Evolutionary conservation across 2,113 vertebrate species (phyloP), one percentile per base, ranked within the genome.

Genomic region (Athene noctua): DNA sequence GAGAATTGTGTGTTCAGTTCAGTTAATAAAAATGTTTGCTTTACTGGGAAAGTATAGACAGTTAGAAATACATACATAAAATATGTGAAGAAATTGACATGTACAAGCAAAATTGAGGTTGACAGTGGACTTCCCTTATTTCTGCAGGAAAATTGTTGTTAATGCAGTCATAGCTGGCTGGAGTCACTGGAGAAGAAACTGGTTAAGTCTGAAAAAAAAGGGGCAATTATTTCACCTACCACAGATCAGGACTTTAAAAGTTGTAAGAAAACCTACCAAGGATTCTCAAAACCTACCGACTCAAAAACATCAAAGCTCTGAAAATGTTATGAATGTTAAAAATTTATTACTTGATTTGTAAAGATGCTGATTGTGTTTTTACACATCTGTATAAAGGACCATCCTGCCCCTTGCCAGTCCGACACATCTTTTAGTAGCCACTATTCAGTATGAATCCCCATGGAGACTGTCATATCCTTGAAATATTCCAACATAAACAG

Each of bases 401-500:
- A 46, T 54, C 34, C 32, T 74, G 9, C 2, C 25, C 9, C 9
- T 87, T 78, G 18, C 11, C 21, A 59, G 15, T 40, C 36, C 59
- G 42, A 21, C 9, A 51, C 17, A 25, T 51, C 8, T 77, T 90
- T 93, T 54, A 40, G 30, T 42, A 86, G 4, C 10, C 8, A 30
- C 57, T 20, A 22, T 38, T n/a, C 0, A 34, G 0, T 80, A 72
- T 29, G 27, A 59, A 59, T 23, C 26, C n/a, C 26, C 1, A 4
- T 20, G 23, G 25, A 67, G 15, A 74, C 15, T 34, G 13, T 11
- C 44, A 61, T 22, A 52, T 3, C 26, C 20, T 36, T 74, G 36
- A 85, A 94, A 68, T 52, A 78, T 19, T 73, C 6, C 29, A 78
- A 58, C 7, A 55, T 20, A 83, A 77, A 59, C 8, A 36, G 20